Evolutionary conservation across 2,888 invertebrate species (phyloP).

Genomic region (Onchidella celtica): DNA sequence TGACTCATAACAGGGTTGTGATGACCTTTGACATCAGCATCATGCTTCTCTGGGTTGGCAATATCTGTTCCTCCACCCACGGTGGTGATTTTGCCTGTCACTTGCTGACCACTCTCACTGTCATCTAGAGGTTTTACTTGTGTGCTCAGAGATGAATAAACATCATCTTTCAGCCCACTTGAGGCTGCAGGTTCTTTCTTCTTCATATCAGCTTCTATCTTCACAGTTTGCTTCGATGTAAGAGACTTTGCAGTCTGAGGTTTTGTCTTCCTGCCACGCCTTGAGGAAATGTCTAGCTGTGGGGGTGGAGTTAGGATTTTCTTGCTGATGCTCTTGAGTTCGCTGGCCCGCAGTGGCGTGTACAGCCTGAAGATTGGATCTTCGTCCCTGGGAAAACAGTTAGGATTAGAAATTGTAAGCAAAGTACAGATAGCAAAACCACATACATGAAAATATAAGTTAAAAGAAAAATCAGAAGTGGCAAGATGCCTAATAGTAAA

Average conservation of each 20-base stretch:
- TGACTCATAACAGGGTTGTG: too few relatives aligned
- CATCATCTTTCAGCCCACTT: background rate
- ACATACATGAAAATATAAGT: too few relatives aligned
- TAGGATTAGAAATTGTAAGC: too few relatives aligned
- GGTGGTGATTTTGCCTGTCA: too few relatives aligned
- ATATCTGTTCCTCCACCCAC: too few relatives aligned
- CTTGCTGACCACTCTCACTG: too few relatives aligned
- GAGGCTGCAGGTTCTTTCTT: background rate
- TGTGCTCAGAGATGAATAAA: background rate
- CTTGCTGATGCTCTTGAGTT: slow-evolving; percentile 89
- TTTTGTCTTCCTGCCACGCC: slow-evolving; percentile 13
- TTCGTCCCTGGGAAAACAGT: slow-evolving; percentile 81
- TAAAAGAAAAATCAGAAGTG: too few relatives aligned
- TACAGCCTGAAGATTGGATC: slow-evolving; percentile 94
- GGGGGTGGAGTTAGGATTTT: slow-evolving; percentile 64
- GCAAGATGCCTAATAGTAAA: too few relatives aligned
- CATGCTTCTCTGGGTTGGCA: too few relatives aligned
- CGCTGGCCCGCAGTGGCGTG: slow-evolving; percentile 86
- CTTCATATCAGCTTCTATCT: background rate
- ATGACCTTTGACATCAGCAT: too few relatives aligned
- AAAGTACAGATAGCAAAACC: too few relatives aligned
- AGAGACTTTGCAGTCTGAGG: background rate
- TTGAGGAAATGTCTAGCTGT: background rate
- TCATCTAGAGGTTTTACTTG: too few relatives aligned
- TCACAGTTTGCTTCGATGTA: background rate